A percentile compares a stretch with the other conserved stretches of the same genome.
Conservation (phyloP, 2,888 invertebrate genomes). For the Chironomus tentans region DNA sequence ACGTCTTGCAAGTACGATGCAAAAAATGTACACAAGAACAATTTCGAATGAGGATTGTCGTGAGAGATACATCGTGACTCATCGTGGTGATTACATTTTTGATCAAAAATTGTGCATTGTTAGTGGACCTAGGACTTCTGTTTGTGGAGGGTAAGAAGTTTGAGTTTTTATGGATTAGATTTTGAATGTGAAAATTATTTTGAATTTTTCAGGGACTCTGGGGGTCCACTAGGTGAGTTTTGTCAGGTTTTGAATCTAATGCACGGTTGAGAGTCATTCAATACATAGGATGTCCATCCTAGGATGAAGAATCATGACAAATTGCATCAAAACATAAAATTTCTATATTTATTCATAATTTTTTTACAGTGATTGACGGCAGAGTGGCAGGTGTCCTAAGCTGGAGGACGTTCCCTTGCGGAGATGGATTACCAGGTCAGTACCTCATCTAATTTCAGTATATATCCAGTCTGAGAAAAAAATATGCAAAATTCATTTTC, state of each 20-base stretch:
- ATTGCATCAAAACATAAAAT: not conserved
- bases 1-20: not conserved
- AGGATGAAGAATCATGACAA: no score
- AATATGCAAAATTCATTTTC: not conserved
- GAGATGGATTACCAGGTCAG: not conserved
- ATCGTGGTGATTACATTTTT: not conserved
- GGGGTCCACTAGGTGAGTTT: not conserved
- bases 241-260: no score
- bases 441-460: not conserved
- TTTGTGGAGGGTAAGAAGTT: constrained; percentile 4
- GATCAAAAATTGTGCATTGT: constrained; percentile 9
- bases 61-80: not conserved
- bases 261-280: no score
- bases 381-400: not conserved
- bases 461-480: no score
- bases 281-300: no score
- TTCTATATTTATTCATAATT: not conserved
- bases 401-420: constrained; percentile 1
- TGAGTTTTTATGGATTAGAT: not conserved
- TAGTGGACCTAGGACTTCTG: constrained; percentile 4
- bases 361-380: not conserved
- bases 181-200: not conserved
- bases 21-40: not conserved
- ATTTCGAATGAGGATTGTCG: constrained; percentile 7
- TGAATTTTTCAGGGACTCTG: not conserved